Conservation (phyloP, 2,888 invertebrate genomes). For the Subacronicta megacephala region DNA sequence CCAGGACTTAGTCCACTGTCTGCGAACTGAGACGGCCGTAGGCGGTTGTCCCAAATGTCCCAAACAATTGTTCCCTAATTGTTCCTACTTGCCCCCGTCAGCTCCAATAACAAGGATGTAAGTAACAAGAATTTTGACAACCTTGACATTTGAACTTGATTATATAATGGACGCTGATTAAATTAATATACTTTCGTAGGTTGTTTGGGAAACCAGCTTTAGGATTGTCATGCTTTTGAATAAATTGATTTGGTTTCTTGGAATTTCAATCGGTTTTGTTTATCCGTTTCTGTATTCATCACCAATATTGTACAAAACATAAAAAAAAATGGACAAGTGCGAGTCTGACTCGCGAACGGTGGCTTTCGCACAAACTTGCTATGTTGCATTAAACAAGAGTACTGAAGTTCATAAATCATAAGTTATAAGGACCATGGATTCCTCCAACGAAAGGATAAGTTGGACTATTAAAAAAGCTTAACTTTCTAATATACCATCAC, state of each 20-base stretch:
- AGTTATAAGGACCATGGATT: too few relatives aligned
- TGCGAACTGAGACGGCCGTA: constrained; percentile 59
- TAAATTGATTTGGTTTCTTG: constrained; percentile 7
- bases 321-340: too few relatives aligned
- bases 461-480: too few relatives aligned
- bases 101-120: constrained; percentile 49
- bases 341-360: too few relatives aligned
- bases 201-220: constrained; percentile 45
- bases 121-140: constrained; percentile 42
- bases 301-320: too few relatives aligned
- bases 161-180: constrained; percentile 39
- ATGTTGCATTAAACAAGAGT: too few relatives aligned
- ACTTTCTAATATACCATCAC: too few relatives aligned
- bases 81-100: constrained; percentile 54
- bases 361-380: too few relatives aligned
- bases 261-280: not conserved
- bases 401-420: too few relatives aligned
- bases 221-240: constrained; percentile 31
- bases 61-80: constrained; percentile 66
- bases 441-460: too few relatives aligned
- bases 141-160: constrained; percentile 56
- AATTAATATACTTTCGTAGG: constrained; percentile 51
- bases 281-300: constrained; percentile 9
- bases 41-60: constrained; percentile 65
- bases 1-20: constrained; percentile 50